A percentile compares a stretch with the other conserved stretches of the same genome.
Evolutionary conservation across 1,140 invertebrate species (phyloP).

Genomic region (Heliconius eleuchia): DNA sequence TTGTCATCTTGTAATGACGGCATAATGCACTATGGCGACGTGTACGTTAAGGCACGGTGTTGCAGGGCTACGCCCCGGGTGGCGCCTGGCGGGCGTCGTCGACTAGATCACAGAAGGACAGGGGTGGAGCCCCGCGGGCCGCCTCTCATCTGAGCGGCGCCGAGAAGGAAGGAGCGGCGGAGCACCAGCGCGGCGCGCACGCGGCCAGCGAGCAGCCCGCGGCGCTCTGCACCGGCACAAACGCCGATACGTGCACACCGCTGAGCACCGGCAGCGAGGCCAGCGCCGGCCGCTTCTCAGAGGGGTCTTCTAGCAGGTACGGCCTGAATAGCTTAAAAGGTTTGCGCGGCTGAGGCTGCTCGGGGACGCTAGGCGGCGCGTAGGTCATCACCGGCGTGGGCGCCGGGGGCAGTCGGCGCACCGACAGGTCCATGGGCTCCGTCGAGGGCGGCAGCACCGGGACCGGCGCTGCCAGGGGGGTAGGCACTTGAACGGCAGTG

Average conservation of each 20-base stretch:
- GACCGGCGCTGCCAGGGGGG: constrained; percentile 53
- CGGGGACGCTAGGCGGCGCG: constrained; percentile 39
- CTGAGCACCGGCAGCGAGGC: constrained; percentile 59
- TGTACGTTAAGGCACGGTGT: constrained; percentile 76
- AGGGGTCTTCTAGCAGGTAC: constrained; percentile 68
- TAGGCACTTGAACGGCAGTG: constrained; percentile 61
- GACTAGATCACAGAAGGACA: constrained; percentile 77
- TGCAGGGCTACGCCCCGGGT: constrained; percentile 75
- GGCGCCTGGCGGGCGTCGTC: constrained; percentile 74
- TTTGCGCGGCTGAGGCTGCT: constrained; percentile 59
- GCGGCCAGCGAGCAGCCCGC: constrained; percentile 60
- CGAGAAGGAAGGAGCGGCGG: constrained; percentile 59
- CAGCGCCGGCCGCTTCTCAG: constrained; percentile 55
- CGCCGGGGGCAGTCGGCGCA: constrained; percentile 66
- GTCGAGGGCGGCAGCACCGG: constrained; percentile 49
- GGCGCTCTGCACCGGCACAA: constrained; percentile 68
- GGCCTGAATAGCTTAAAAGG: constrained; percentile 86
- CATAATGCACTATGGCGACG: constrained; percentile 78
- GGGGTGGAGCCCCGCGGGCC: constrained; percentile 60
- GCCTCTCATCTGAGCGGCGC: constrained; percentile 72
- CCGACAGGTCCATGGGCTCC: constrained; percentile 81
- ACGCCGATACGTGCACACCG: constrained; percentile 67
- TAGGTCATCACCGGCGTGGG: constrained; percentile 46
- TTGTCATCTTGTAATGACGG: constrained; percentile 64
- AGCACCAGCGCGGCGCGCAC: constrained; percentile 61